phyloP scores from a whole-genome alignment of 1,140 invertebrate species.

The Drosophila seguyi region DNA sequence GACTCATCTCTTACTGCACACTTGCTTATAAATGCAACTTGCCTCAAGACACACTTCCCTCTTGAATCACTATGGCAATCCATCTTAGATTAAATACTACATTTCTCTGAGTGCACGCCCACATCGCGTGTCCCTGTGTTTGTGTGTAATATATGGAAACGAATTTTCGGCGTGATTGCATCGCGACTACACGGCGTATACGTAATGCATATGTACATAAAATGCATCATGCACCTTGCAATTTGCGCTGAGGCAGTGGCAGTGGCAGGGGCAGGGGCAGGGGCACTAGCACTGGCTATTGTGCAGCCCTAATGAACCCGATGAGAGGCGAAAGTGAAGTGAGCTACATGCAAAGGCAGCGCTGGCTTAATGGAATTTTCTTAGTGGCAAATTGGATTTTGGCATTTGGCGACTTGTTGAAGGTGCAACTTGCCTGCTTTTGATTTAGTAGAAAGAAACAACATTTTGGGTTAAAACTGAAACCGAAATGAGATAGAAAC shows the following conservation, averaged over 20 bases:
- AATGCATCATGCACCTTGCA: slow-evolving; percentile 43
- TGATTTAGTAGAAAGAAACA: slow-evolving; percentile 14
- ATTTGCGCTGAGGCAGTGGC: slow-evolving; percentile 3
- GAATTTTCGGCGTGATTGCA: slow-evolving; percentile 66
- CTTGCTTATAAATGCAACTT: neutral
- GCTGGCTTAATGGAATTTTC: slow-evolving; percentile 23
- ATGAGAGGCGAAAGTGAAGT: slow-evolving; percentile 7
- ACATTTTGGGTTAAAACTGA: neutral
- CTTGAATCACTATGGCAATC: neutral
- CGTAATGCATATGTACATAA: slow-evolving; percentile 56
- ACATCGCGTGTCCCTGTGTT: slow-evolving; percentile 14
- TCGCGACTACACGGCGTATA: slow-evolving; percentile 57
- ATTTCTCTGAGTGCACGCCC: neutral
- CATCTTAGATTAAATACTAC: neutral
- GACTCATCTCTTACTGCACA: neutral
- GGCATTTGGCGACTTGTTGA: slow-evolving; percentile 21
- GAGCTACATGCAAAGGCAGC: slow-evolving; percentile 13
- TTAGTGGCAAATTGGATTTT: slow-evolving; percentile 21
- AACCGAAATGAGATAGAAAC: neutral
- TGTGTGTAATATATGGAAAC: slow-evolving; percentile 55
- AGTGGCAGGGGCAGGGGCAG: neutral
- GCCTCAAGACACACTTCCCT: neutral
- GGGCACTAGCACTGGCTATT: neutral
- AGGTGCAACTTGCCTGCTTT: neutral
- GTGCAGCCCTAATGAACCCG: slow-evolving; percentile 31